Base-by-base conservation (phyloP, 2,113 vertebrate species). In the Microcebus jonahi region DNA sequence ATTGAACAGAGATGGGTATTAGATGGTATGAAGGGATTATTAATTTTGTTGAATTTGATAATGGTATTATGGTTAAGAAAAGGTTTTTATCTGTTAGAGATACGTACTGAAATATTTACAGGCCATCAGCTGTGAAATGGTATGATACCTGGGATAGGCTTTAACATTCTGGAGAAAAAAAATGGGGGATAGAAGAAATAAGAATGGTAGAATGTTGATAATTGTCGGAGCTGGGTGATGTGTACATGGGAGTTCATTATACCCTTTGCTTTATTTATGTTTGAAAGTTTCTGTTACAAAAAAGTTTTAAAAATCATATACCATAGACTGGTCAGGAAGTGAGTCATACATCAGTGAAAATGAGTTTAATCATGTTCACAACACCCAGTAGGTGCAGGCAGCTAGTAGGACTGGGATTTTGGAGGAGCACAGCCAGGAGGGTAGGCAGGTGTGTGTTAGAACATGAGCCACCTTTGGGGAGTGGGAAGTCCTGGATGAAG, bases 21-120 rank as follows among this genome's bases (percentile, higher is more conserved):
- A 73, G 29, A 91, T 79, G 50, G 76, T 91, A 63, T 77, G 88
- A 88, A 85, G 65, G 42, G 59, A 82, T 67, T n/a, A 79, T 59
- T 94, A 59, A 94, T 92, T 92, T 83, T 70, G 11, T 89, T 82
- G 85, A 68, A 36, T 95, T 91, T 96, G 65, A 90, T 91, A 77
- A 29, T 88, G 42, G 48, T 77, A 75, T 94, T 90, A 14, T n/a
- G 25, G 61, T 93, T 91, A 92, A 87, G 76, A 65, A 83, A 97
- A 97, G 25, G 17, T 61, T 9, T 59, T 95, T 65, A 75, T 88
- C 27, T 96, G 25, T 83, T 96, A 73, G 73, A 87, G 79, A 92
- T 76, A 92, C 34, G 53, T 61, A 79, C 12, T 82, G 34, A 95
- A 88, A 96, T 84, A 92, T 83, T 95, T 90, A 80, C 2, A 90